Evolutionary conservation across 2,888 invertebrate genomes (phyloP).

Genomic region (Drosophila setosimentum): DNA sequence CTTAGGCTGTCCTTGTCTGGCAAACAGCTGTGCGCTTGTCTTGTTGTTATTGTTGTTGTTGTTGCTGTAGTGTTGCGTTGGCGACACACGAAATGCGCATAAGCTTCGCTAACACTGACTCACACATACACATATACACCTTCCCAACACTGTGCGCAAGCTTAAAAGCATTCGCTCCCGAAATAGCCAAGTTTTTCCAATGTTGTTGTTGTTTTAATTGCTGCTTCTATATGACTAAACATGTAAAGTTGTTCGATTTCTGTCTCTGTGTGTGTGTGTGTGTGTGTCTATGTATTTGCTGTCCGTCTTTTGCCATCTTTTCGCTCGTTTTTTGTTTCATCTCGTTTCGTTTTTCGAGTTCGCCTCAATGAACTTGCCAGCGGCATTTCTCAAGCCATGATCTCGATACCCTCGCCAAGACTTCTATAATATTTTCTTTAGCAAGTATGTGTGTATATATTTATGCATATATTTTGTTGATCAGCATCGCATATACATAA

Average conservation of each 20-base stretch:
- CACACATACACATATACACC: constrained; percentile 37
- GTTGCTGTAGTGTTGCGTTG: constrained; percentile 46
- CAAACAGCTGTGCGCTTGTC: constrained; percentile 39
- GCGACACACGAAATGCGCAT: constrained; percentile 48
- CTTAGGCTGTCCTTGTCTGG: background rate
- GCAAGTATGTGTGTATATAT: background rate
- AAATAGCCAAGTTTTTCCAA: constrained; percentile 67
- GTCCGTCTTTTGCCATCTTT: constrained; percentile 2
- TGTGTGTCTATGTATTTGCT: background rate
- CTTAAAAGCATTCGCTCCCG: constrained; percentile 69
- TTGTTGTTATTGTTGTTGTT: constrained; percentile 1
- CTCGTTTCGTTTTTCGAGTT: constrained; percentile 34
- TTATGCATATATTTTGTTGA: background rate
- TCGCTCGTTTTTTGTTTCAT: constrained; percentile 22
- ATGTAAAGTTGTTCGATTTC: constrained; percentile 33
- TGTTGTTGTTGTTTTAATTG: constrained; percentile 15
- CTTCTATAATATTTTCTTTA: background rate
- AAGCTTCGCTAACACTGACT: constrained; percentile 51
- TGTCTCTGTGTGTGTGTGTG: constrained; percentile 13
- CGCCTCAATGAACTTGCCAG: constrained; percentile 51
- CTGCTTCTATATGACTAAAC: constrained; percentile 64
- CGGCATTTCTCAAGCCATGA: constrained; percentile 8
- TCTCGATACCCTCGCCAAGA: constrained; percentile 25
- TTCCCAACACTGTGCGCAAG: constrained; percentile 26
- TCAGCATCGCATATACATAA: background rate